These are phyloP conservation scores for Otis tarda DNA, from an alignment of 2,113 vertebrate species.

Conservation along the genomic window DNA sequence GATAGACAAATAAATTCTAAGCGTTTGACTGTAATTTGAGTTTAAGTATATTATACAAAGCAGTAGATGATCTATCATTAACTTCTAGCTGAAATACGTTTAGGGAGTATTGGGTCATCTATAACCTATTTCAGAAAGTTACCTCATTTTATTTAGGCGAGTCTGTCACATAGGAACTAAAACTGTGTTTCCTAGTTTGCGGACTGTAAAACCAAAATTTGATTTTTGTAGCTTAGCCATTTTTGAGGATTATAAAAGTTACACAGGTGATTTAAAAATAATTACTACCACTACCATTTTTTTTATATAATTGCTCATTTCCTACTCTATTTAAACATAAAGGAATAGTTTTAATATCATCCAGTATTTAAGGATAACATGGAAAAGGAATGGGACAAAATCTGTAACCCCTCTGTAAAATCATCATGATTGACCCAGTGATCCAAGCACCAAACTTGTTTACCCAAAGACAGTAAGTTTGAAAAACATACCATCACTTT, in stretches of 20 bases:
- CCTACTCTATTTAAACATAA: background rate
- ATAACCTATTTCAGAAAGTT: background rate
- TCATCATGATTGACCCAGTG: background rate
- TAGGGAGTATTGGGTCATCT: background rate
- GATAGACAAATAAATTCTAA: background rate
- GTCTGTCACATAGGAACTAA: background rate
- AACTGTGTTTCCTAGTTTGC: background rate
- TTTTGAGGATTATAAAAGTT: background rate
- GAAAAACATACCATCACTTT: background rate
- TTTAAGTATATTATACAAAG: background rate
- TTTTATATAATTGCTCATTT: background rate
- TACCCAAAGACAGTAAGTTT: background rate
- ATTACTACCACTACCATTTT: background rate
- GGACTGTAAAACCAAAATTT: background rate
- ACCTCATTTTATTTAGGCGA: background rate
- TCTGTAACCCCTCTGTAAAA: background rate
- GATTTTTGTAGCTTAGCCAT: background rate
- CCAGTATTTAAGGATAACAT: background rate
- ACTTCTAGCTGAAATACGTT: background rate
- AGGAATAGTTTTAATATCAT: background rate
- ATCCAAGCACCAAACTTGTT: slow-evolving; percentile 14
- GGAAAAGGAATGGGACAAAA: background rate
- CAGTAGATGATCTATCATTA: background rate
- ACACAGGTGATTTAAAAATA: background rate
- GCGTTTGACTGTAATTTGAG: background rate